These are phyloP conservation scores for Torymus texanus DNA, from an alignment of 2,888 invertebrate genomes.

Conservation along the genomic window DNA sequence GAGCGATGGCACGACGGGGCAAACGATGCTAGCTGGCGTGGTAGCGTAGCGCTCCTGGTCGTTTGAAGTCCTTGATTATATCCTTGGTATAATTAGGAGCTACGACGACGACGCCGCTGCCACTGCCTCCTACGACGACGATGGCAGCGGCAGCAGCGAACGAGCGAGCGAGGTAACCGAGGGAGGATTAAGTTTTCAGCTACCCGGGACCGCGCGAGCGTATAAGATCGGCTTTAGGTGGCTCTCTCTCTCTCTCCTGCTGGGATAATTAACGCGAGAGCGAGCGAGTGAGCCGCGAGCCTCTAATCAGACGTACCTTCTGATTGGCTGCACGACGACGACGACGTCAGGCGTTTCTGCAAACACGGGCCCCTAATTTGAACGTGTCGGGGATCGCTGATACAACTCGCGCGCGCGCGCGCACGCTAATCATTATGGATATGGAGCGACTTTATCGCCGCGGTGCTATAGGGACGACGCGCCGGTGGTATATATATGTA, in stretches of 20 bases:
- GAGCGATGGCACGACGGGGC: not conserved
- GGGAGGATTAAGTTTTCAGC: constrained; percentile 65
- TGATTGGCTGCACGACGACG: constrained; percentile 64
- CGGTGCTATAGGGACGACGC: not conserved
- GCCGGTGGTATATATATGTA: not conserved
- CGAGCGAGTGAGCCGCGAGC: constrained; percentile 60
- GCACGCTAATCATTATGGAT: constrained; percentile 54
- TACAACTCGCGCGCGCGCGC: constrained; percentile 44
- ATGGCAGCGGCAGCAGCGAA: not conserved
- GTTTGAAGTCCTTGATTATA: constrained; percentile 63
- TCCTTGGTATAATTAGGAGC: constrained; percentile 61
- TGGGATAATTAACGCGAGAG: constrained; percentile 68
- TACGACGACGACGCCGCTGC: constrained; percentile 13
- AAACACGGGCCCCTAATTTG: constrained; percentile 69
- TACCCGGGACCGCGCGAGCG: constrained; percentile 52
- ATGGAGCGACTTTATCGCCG: constrained; percentile 43
- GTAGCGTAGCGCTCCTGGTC: not conserved
- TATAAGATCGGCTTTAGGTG: constrained; percentile 64
- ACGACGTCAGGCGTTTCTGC: constrained; percentile 54
- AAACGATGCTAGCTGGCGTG: constrained; percentile 10
- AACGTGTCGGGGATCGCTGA: constrained; percentile 61
- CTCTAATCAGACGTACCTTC: constrained; percentile 73
- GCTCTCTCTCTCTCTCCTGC: too few species aligned
- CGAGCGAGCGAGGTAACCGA: constrained; percentile 44
- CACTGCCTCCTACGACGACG: constrained; percentile 14